These are phyloP conservation scores for Pycnonotus jocosus DNA, from an alignment of 2,113 vertebrate species.

Conservation along the genomic window DNA sequence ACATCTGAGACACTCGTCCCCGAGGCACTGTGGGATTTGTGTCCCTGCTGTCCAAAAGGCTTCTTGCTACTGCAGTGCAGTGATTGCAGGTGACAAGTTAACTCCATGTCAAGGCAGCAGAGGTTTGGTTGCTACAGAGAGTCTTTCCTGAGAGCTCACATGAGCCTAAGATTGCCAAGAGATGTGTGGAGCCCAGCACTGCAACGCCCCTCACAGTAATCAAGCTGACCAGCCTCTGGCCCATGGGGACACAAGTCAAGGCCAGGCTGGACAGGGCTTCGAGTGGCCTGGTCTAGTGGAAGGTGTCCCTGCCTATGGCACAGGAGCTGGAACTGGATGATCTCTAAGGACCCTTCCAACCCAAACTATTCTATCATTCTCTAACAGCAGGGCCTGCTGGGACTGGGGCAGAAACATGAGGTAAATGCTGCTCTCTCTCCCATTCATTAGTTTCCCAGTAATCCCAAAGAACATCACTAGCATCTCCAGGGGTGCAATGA, in stretches of 20 bases:
- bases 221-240: not conserved
- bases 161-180: not conserved
- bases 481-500: not conserved
- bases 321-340: rapidly evolving
- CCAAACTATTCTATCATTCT: not conserved
- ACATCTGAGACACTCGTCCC: not conserved
- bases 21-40: not conserved
- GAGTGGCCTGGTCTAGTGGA: not conserved
- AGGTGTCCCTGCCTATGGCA: not conserved
- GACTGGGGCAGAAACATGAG: not conserved
- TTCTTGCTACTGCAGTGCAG: not conserved
- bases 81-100: not conserved
- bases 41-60: not conserved
- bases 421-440: rapidly evolving
- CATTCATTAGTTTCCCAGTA: not conserved
- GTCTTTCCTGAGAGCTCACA: rapidly evolving
- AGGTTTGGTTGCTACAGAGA: not conserved
- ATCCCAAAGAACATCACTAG: not conserved
- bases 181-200: not conserved
- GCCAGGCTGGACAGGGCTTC: not conserved
- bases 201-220: rapidly evolving
- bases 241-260: not conserved
- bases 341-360: not conserved
- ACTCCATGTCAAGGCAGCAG: not conserved
- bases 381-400: rapidly evolving